Base-by-base conservation (phyloP, 2,888 invertebrate species). In the Tenthredo scrophulariae region DNA sequence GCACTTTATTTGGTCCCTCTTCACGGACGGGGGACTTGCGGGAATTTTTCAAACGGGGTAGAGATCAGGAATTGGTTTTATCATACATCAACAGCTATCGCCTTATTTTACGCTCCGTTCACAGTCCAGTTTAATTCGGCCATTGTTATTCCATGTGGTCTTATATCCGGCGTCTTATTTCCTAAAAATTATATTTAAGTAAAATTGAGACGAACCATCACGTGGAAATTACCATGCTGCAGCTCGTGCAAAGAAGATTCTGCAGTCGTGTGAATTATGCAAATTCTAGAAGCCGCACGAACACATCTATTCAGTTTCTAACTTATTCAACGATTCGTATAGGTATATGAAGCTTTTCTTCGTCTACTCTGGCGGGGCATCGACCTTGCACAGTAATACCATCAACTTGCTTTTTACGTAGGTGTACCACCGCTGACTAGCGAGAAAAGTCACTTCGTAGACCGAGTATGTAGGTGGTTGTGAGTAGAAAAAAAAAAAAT, bases 291-390 rank as follows among this genome's bases (percentile, higher is more conserved):
- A 67, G 67, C 67, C 18, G n/a, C n/a, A 18, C 33, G 18, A 67
- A 67, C 67, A 67, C 26, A 67, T 1, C 67, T 33, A 67, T 67
- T 67, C 33, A 18, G 33, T 15, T 54, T 67, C 13, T 33, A 67
- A 67, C 33, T 67, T 67, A 67, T 67, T 67, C 67, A 67, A 67
- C 67, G 67, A 67, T 67, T 67, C 26, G 67, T 33, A 67, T 67
- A n/a, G 5, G 67, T 67, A 7, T 26, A 18, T 10, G 62, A 67
- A 33, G 33, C 6, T 33, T 67, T 67, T 67, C 67, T 75, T 22
- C 37, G 15, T 10, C 67, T 84, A 26, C 40, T 4, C 0, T 26
- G 26, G 13, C 26, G 62, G 67, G 33, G 67, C 33, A 67, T 67
- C 67, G 29, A 67, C 15, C 67, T 67, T 67, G 15, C 67, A 33